Percentiles rank a stretch among this genome's conserved stretches.
Conservation (phyloP, 1,140 invertebrate genomes). For the Sycophaga agraensis region DNA sequence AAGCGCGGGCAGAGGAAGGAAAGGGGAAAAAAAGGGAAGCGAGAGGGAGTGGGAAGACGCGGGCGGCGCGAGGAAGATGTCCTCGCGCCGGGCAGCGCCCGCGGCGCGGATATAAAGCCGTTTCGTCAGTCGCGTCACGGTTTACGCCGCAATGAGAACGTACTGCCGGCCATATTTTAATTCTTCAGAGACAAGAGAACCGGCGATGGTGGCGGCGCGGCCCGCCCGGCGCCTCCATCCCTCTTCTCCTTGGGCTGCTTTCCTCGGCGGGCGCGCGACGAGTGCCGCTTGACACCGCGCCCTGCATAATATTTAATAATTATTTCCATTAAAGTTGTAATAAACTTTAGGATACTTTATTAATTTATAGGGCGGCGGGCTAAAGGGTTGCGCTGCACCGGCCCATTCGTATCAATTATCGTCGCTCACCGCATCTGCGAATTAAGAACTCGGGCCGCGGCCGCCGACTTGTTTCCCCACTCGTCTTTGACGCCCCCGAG, state of each 20-base stretch:
- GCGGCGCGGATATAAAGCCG: slow-evolving; percentile 32
- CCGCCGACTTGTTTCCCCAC: slow-evolving; percentile 10
- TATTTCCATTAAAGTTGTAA: slow-evolving; percentile 60
- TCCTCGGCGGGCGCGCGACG: slow-evolving; percentile 40
- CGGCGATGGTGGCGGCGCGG: slow-evolving; percentile 21
- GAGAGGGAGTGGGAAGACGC: too few species aligned
- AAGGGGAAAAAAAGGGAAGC: too few species aligned
- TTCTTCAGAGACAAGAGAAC: slow-evolving; percentile 53
- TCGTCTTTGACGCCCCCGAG: slow-evolving; percentile 11
- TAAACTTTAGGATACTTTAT: slow-evolving; percentile 60
- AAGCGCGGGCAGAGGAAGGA: not conserved
- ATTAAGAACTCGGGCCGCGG: slow-evolving; percentile 42
- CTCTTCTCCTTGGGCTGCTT: slow-evolving; percentile 49
- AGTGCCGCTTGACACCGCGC: slow-evolving; percentile 49
- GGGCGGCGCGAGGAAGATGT: too few species aligned
- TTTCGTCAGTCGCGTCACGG: slow-evolving; percentile 54
- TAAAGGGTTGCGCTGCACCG: slow-evolving; percentile 47
- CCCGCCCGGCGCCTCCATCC: not conserved
- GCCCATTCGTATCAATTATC: slow-evolving; percentile 56
- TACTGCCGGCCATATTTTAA: slow-evolving; percentile 58
- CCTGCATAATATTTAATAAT: slow-evolving; percentile 60
- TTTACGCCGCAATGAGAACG: slow-evolving; percentile 55
- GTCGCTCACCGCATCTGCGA: slow-evolving; percentile 39
- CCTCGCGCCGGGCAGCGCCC: not conserved
- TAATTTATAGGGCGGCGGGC: slow-evolving; percentile 56